Evolutionary conservation across 2,888 invertebrate species (phyloP).

Genomic region (Fabriciana adippe): DNA sequence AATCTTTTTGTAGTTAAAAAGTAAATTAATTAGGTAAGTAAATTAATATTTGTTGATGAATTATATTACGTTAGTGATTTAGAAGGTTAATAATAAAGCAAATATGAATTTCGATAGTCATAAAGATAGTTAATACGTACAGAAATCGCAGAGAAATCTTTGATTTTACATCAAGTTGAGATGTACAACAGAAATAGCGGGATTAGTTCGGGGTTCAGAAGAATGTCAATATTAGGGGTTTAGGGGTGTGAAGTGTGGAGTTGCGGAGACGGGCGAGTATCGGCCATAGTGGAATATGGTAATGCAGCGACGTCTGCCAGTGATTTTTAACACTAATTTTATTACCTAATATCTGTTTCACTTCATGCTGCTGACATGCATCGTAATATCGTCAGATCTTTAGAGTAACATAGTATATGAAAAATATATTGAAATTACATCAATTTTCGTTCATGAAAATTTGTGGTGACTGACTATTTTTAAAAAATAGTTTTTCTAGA

Average conservation of each 20-base stretch:
- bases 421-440: too few species aligned
- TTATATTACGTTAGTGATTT: neutral
- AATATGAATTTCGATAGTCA: too few species aligned
- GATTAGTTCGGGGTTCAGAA: conserved; percentile 73
- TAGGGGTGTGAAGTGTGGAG: conserved; percentile 52
- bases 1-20: too few species aligned
- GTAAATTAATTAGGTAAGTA: too few species aligned
- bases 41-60: too few species aligned
- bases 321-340: conserved; percentile 25
- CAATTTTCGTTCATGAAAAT: too few species aligned
- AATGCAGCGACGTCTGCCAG: conserved; percentile 47
- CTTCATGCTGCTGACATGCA: neutral
- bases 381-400: too few species aligned
- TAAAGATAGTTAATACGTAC: too few species aligned
- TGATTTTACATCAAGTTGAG: conserved; percentile 60
- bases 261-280: conserved; percentile 29
- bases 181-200: conserved; percentile 53
- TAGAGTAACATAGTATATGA: too few species aligned
- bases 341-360: neutral
- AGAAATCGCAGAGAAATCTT: conserved; percentile 15
- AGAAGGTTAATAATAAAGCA: neutral
- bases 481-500: too few species aligned
- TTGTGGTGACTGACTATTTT: too few species aligned
- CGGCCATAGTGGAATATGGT: conserved; percentile 72
- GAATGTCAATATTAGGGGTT: conserved; percentile 74